phyloP scores from a whole-genome alignment of 2,888 invertebrate species.

The Folsomia manolachei region DNA sequence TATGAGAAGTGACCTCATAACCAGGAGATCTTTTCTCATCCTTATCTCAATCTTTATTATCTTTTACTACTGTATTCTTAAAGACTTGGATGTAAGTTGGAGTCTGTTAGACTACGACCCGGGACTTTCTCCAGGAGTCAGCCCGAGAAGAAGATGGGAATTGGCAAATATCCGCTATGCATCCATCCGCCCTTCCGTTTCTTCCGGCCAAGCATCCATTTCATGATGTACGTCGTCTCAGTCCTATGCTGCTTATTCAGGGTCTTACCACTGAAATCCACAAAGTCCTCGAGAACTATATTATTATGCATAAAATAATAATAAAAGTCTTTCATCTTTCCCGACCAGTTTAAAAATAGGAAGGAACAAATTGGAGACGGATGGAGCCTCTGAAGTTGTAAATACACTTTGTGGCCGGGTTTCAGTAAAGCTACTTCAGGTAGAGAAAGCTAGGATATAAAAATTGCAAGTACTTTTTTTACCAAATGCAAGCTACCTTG shows the following conservation, averaged over 20 bases:
- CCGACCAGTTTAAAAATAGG: background rate
- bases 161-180: no score
- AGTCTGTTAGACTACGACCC: background rate
- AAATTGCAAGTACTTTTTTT: background rate
- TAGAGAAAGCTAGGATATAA: no score
- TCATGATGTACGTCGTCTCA: background rate
- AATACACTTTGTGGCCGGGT: background rate
- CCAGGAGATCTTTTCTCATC: background rate
- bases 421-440: no score
- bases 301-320: background rate
- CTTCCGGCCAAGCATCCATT: background rate
- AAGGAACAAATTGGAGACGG: background rate
- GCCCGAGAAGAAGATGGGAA: no score
- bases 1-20: background rate
- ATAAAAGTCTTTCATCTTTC: background rate
- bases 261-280: background rate
- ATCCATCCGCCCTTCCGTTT: slow-evolving; percentile 2
- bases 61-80: no score
- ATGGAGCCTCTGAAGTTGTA: background rate
- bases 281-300: background rate
- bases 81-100: no score
- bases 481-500: no score
- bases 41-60: no score
- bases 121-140: background rate
- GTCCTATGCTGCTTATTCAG: no score